A percentile compares a stretch with the other conserved stretches of the same genome.
Conservation (phyloP, 2,113 vertebrate species). For the Turnix velox region DNA sequence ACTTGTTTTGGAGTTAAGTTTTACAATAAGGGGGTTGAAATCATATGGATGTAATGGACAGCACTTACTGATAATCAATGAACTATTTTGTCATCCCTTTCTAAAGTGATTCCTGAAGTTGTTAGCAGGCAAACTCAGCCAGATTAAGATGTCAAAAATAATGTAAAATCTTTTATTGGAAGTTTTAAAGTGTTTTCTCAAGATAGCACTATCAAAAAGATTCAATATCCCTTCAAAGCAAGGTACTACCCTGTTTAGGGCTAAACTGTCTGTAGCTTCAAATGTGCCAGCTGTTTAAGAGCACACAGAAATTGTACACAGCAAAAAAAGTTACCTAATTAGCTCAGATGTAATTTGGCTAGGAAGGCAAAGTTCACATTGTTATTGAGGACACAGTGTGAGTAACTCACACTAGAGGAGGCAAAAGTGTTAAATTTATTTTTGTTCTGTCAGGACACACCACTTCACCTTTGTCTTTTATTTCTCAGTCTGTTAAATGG, state of each 20-base stretch:
- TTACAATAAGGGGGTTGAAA: neutral
- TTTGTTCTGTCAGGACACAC: neutral
- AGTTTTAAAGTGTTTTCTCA: neutral
- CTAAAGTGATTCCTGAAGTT: neutral
- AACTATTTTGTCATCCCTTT: neutral
- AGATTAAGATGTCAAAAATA: neutral
- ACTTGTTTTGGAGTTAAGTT: neutral
- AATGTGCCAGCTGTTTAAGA: neutral
- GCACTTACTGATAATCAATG: neutral
- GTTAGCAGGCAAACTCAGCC: neutral
- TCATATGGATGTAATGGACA: neutral
- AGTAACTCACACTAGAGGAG: neutral
- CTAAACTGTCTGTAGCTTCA: neutral
- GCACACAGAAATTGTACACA: neutral
- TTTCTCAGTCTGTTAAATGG: constrained; percentile 25
- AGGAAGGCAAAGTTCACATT: neutral
- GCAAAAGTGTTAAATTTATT: neutral
- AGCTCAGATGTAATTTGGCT: neutral
- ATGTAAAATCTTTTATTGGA: neutral
- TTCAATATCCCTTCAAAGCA: neutral
- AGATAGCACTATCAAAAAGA: neutral
- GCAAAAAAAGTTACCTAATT: neutral
- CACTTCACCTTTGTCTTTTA: constrained; percentile 20
- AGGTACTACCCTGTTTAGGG: neutral
- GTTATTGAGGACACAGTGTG: neutral